Evolutionary conservation across 2,888 invertebrate genomes (phyloP).

Genomic region (Cerastoderma edule): DNA sequence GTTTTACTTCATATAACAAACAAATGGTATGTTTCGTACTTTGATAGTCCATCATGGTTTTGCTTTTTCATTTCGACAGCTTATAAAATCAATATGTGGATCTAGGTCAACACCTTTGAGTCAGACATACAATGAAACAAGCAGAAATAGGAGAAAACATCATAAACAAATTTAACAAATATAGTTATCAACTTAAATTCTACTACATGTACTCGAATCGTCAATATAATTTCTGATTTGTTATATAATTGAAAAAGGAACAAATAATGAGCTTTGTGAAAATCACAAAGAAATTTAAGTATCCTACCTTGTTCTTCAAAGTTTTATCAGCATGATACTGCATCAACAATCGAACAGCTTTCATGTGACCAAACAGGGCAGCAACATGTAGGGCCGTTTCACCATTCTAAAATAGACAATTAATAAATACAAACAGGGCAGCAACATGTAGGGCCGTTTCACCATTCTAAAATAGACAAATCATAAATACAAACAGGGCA

Average conservation of each 20-base stretch:
- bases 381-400: conserved; percentile 96
- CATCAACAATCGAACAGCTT: conserved; percentile 90
- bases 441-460: conserved; percentile 96
- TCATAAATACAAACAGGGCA: conserved; percentile 90
- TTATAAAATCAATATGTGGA: too few species aligned
- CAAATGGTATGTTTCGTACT: too few species aligned
- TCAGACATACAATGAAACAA: neutral
- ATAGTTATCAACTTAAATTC: too few species aligned
- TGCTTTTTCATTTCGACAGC: too few species aligned
- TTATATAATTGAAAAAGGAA: neutral
- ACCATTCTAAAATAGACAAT: conserved; percentile 89
- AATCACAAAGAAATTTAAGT: neutral
- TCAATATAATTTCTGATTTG: neutral
- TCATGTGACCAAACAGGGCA: conserved; percentile 93
- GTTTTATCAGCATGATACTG: conserved; percentile 88
- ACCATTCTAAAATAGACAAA: conserved; percentile 89
- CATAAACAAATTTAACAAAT: neutral
- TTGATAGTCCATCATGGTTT: too few species aligned
- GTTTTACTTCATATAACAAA: too few species aligned
- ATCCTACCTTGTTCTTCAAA: conserved; percentile 88
- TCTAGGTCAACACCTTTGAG: too few species aligned
- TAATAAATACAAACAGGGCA: conserved; percentile 90
- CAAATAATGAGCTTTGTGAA: neutral
- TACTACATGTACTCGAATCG: neutral
- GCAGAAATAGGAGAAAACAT: neutral